Conservation (phyloP, 1,140 invertebrate species). For the Augochlora pura region DNA sequence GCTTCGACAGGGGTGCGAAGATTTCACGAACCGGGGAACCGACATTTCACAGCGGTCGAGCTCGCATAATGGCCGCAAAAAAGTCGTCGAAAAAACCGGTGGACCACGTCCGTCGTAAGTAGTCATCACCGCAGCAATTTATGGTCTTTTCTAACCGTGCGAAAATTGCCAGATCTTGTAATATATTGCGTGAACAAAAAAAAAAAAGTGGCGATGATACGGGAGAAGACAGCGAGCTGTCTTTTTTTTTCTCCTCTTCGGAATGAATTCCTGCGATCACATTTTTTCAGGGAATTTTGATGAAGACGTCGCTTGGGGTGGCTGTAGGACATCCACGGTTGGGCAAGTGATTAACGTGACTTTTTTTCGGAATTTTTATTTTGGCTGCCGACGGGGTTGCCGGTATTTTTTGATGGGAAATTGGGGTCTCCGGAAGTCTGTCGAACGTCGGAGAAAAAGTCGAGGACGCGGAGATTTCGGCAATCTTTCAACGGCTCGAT, state of each 20-base stretch:
- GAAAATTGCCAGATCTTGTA: slow-evolving; percentile 39
- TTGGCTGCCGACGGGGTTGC: neutral
- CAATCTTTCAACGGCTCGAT: too few relatives aligned
- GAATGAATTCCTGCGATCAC: neutral
- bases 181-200: neutral
- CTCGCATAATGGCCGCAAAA: slow-evolving; percentile 60
- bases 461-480: too few relatives aligned
- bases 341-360: neutral
- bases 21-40: slow-evolving; percentile 59
- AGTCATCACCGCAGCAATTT: slow-evolving; percentile 35
- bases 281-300: neutral
- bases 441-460: too few relatives aligned
- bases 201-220: slow-evolving; percentile 13
- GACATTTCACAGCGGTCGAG: slow-evolving; percentile 64
- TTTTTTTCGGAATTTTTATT: neutral
- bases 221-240: neutral
- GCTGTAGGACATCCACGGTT: neutral
- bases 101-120: neutral
- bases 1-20: neutral
- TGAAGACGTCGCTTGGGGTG: neutral
- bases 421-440: too few relatives aligned
- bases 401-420: too few relatives aligned
- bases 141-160: slow-evolving; percentile 44
- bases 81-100: neutral
- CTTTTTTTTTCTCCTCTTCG: slow-evolving; percentile 12